phyloP scores from a whole-genome alignment of 2,888 invertebrate species.

The Thalpophila matura region DNA sequence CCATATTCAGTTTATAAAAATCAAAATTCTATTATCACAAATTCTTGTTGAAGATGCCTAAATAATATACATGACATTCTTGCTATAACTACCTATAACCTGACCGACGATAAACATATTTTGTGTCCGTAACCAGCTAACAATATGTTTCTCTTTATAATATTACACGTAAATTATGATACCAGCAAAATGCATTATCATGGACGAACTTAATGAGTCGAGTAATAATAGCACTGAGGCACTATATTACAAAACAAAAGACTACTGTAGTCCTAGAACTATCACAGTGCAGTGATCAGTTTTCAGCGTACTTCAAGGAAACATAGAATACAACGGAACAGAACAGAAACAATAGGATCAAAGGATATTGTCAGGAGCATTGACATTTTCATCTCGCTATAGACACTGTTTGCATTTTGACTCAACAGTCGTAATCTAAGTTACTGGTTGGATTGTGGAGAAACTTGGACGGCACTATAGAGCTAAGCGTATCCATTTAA shows the following conservation, averaged over 20 bases:
- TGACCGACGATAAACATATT: not conserved
- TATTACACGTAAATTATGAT: slow-evolving; percentile 5
- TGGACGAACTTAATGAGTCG: slow-evolving; percentile 8
- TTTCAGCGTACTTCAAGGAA: slow-evolving; percentile 15
- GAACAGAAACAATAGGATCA: slow-evolving; percentile 48
- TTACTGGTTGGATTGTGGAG: slow-evolving; percentile 84
- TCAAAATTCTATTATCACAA: too few relatives aligned
- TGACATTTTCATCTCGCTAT: slow-evolving; percentile 79
- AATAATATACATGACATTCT: not conserved
- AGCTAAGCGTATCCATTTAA: slow-evolving; percentile 87
- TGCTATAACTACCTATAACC: not conserved
- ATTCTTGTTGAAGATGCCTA: too few relatives aligned
- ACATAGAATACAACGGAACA: slow-evolving; percentile 9
- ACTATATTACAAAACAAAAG: slow-evolving; percentile 4
- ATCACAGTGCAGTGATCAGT: not conserved
- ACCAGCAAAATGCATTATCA: slow-evolving; percentile 26
- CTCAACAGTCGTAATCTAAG: slow-evolving; percentile 84
- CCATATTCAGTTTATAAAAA: too few relatives aligned
- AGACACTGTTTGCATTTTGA: slow-evolving; percentile 81
- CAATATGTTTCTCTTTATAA: slow-evolving; percentile 9
- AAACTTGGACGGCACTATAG: slow-evolving; percentile 83
- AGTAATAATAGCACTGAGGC: not conserved
- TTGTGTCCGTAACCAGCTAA: not conserved
- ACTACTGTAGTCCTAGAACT: too few relatives aligned
- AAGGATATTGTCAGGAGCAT: slow-evolving; percentile 68